Conservation (phyloP, 2,888 invertebrate genomes). For the Hemistola chrysoprasaria region DNA sequence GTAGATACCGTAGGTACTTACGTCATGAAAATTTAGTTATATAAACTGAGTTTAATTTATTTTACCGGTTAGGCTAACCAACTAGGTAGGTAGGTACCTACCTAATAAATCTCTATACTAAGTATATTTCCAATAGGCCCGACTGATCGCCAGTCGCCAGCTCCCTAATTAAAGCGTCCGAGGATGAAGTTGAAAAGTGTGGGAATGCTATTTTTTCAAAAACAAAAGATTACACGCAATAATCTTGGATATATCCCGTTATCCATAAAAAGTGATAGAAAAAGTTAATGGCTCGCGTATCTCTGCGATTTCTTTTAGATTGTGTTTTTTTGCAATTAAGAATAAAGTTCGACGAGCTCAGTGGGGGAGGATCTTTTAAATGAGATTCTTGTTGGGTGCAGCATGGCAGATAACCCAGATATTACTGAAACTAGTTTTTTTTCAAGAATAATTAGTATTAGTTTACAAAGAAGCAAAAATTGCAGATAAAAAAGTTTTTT, state of each 20-base stretch:
- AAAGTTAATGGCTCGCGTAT: slow-evolving; percentile 72
- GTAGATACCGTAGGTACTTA: no score
- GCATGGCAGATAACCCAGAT: no score
- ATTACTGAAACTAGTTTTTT: no score
- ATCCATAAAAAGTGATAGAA: slow-evolving; percentile 58
- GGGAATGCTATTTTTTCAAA: slow-evolving; percentile 56
- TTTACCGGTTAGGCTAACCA: no score
- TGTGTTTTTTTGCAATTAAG: slow-evolving; percentile 50
- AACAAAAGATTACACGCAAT: slow-evolving; percentile 76
- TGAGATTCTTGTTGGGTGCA: slow-evolving; percentile 19
- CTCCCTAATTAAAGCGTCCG: slow-evolving; percentile 12
- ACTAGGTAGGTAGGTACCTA: no score
- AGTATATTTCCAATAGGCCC: background rate
- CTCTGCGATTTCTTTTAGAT: slow-evolving; percentile 67
- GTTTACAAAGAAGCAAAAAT: no score
- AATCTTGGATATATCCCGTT: slow-evolving; percentile 68
- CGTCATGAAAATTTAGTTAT: no score
- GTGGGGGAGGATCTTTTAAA: slow-evolving; percentile 50
- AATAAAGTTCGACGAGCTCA: slow-evolving; percentile 67
- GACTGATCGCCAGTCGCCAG: slow-evolving; percentile 1
- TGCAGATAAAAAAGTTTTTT: no score
- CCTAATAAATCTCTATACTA: background rate
- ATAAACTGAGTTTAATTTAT: no score
- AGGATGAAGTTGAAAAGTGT: slow-evolving; percentile 47
- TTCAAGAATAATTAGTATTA: no score